phyloP scores from a whole-genome alignment of 2,888 invertebrate genomes.

The Antitype chi region DNA sequence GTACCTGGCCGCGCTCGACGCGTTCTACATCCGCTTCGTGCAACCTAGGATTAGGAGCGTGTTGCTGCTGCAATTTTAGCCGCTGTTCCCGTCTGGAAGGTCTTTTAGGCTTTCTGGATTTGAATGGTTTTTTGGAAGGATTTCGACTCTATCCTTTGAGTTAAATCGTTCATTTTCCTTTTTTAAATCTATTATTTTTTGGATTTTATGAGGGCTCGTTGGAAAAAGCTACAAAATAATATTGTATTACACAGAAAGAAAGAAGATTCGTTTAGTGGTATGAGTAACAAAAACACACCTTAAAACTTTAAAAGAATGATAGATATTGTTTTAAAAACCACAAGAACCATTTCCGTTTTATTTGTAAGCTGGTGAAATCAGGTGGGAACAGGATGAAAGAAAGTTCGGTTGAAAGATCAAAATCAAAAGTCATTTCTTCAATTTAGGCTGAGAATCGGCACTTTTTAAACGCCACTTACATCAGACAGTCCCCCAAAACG shows the following conservation, averaged over 20 bases:
- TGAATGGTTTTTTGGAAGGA: slow-evolving; percentile 42
- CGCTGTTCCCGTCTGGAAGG: slow-evolving; percentile 26
- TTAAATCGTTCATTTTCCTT: neutral
- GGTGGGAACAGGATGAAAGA: too few species aligned
- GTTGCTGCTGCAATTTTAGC: slow-evolving; percentile 84
- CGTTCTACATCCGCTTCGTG: slow-evolving; percentile 83
- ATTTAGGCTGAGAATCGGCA: neutral
- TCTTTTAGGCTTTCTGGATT: slow-evolving; percentile 4
- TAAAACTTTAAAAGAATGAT: neutral
- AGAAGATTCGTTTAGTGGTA: neutral
- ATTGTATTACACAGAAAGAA: slow-evolving; percentile 1
- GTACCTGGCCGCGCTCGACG: slow-evolving; percentile 77
- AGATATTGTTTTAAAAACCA: neutral
- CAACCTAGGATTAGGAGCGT: slow-evolving; percentile 82
- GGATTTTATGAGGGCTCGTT: slow-evolving; percentile 1
- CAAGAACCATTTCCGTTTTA: neutral
- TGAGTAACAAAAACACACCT: neutral
- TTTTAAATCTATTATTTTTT: neutral
- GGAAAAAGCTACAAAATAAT: neutral
- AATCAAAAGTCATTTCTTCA: neutral
- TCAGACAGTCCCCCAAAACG: neutral
- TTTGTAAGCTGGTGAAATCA: neutral
- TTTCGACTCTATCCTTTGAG: slow-evolving; percentile 42
- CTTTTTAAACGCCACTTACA: neutral
- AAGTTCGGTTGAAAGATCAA: neutral